Evolutionary conservation across 2,797 vertebrate species (phyloP), one percentile per base, ranked within the genome.

Genomic region (Danio albolineatus): DNA sequence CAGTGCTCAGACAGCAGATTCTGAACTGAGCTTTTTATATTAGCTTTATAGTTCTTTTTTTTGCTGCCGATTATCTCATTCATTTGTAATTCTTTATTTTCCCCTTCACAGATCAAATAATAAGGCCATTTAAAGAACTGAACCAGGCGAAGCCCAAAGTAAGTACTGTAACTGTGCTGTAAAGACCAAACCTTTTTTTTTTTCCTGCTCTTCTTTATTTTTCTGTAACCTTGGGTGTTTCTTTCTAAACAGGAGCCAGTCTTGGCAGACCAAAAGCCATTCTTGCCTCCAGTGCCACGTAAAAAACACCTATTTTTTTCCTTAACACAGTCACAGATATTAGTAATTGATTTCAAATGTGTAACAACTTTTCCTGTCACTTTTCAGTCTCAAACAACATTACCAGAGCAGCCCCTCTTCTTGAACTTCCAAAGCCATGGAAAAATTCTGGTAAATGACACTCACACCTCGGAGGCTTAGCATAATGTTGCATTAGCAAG

Each of bases 31-130:
- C 41, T 46, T 1, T 57, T 12, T 44, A 65, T 0, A 65, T 46
- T 12, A 0, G 44, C 44, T 65, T 21, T 16, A n/a, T 49, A 49
- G 13, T 6, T 64, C 19, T n/a, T n/a, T n/a, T n/a, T 28, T 57
- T 5, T 14, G 1, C 38, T 4, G 36, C 48, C 44, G 36, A 16
- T n/a, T 49, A 21, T 49, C 44, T 69, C 28, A 48, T 66, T 28
- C n/a, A 14, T 69, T 69, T 49, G 41, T 43, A 60, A 61, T 39
- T 39, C 36, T 39, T 48, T 77, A 46, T 86, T 43, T 84, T 84
- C 49, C 87, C 54, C 84, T 81, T 88, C 85, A 17, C 81, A 92
- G 92, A 91, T 12, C 89, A 87, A 78, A 2, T 72, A 69, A 66
- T 88, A 79, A 90, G 90, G 80, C 87, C 86, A 64, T 59, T 84